Percentiles rank a stretch among this genome's conserved stretches.
Conservation (phyloP, 2,888 invertebrate genomes). For the Drosophila villosipedis region DNA sequence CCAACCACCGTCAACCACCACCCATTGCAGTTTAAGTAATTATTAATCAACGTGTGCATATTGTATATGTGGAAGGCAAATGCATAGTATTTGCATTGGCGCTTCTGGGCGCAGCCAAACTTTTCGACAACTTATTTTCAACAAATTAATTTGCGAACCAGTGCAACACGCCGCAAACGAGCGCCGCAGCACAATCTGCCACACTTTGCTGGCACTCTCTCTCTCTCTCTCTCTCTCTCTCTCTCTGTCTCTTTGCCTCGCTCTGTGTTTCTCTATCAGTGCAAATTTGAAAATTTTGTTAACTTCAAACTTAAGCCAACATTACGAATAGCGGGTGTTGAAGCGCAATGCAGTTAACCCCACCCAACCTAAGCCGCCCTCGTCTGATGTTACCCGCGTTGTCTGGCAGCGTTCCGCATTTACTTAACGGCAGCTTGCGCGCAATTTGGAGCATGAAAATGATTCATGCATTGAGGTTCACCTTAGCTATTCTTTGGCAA, state of each 20-base stretch:
- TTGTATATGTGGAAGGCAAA: conserved; percentile 8
- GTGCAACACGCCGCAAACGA: conserved; percentile 40
- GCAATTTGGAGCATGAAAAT: conserved; percentile 58
- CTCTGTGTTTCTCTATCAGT: conserved; percentile 38
- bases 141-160: conserved; percentile 80
- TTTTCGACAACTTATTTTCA: conserved; percentile 82
- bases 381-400: conserved; percentile 19
- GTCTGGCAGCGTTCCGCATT: conserved; percentile 22
- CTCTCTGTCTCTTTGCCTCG: neutral
- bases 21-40: conserved; percentile 36
- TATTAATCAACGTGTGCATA: conserved; percentile 56
- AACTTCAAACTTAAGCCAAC: conserved; percentile 75
- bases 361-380: neutral
- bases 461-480: conserved; percentile 38
- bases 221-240: neutral
- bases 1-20: neutral
- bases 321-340: conserved; percentile 62
- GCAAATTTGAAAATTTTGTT: conserved; percentile 71
- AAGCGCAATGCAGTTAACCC: conserved; percentile 34
- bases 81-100: conserved; percentile 35
- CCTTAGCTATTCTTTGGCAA: conserved; percentile 39
- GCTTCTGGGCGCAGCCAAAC: conserved; percentile 16
- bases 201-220: conserved; percentile 4
- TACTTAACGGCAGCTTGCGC: conserved; percentile 44
- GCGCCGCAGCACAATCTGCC: conserved; percentile 20